These are phyloP conservation scores for Paramormyrops kingsleyae DNA, from an alignment of 2,113 vertebrate species.

Conservation along the genomic window DNA sequence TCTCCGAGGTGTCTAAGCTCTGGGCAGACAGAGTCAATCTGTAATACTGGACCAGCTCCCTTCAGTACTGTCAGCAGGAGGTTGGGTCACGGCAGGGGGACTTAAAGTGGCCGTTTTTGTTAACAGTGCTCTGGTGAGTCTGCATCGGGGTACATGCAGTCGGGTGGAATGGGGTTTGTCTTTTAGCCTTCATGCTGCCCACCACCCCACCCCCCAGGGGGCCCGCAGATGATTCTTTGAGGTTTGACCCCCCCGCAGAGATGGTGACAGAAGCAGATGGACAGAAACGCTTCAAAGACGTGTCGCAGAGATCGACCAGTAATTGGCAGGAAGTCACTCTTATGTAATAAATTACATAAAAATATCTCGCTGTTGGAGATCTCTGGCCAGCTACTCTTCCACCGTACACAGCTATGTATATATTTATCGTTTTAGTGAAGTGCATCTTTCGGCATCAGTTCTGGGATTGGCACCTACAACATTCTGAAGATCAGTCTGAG, in stretches of 20 bases:
- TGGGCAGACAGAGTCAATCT: not conserved
- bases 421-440: not conserved
- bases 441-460: not conserved
- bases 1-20: not conserved
- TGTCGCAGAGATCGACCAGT: not conserved
- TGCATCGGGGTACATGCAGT: slow-evolving; percentile 36
- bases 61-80: not conserved
- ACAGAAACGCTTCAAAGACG: not conserved
- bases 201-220: not conserved
- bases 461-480: not conserved
- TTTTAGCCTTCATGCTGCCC: not conserved
- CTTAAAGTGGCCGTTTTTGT: slow-evolving; percentile 21
- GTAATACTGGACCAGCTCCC: not conserved
- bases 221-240: not conserved
- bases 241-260: not conserved
- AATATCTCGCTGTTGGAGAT: not conserved
- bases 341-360: not conserved
- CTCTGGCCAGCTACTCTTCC: not conserved
- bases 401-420: not conserved
- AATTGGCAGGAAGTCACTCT: not conserved
- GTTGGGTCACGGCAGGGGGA: not conserved
- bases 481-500: not conserved
- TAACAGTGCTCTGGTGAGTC: slow-evolving; percentile 14
- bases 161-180: not conserved
- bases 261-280: not conserved